These are phyloP conservation scores for Dolomedes plantarius DNA, from an alignment of 2,888 invertebrate genomes.

Conservation along the genomic window DNA sequence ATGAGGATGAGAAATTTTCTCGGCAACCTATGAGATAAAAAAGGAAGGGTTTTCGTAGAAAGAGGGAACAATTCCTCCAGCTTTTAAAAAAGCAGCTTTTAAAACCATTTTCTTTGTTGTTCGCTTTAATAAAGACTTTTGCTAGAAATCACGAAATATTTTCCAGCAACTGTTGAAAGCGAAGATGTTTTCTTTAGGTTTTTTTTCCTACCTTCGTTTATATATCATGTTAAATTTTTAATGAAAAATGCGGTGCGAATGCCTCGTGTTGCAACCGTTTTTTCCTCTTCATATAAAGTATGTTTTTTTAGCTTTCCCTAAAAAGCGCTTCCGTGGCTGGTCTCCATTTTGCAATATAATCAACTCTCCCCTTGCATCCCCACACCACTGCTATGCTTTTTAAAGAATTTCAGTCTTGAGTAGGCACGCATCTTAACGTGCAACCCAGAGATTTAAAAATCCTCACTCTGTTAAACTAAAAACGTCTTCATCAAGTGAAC, in stretches of 20 bases:
- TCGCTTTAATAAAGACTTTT: constrained; percentile 67
- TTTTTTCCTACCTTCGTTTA: constrained; percentile 38
- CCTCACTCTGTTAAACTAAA: constrained; percentile 47
- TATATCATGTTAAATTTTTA: constrained; percentile 70
- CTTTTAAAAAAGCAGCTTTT: constrained; percentile 29
- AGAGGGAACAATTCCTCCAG: constrained; percentile 39
- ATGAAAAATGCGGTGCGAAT: constrained; percentile 68
- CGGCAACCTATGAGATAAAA: constrained; percentile 9
- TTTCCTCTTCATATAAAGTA: constrained; percentile 52
- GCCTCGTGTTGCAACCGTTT: constrained; percentile 38
- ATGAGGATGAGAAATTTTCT: constrained; percentile 19
- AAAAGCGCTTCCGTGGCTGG: constrained; percentile 59
- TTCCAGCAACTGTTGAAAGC: constrained; percentile 61
- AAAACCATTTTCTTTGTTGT: constrained; percentile 68
- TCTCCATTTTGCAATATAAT: constrained; percentile 65
- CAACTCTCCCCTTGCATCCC: constrained; percentile 28
- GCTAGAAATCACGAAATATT: constrained; percentile 65
- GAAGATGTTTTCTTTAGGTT: constrained; percentile 17
- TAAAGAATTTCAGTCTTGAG: constrained; percentile 20
- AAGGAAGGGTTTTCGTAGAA: neutral
- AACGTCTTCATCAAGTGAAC: constrained; percentile 59
- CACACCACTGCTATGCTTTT: constrained; percentile 28
- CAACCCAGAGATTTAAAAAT: constrained; percentile 52
- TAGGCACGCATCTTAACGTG: constrained; percentile 55
- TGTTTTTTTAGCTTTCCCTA: constrained; percentile 35